Conservation (phyloP, 2,888 invertebrate genomes). For the Drosophila incognita region DNA sequence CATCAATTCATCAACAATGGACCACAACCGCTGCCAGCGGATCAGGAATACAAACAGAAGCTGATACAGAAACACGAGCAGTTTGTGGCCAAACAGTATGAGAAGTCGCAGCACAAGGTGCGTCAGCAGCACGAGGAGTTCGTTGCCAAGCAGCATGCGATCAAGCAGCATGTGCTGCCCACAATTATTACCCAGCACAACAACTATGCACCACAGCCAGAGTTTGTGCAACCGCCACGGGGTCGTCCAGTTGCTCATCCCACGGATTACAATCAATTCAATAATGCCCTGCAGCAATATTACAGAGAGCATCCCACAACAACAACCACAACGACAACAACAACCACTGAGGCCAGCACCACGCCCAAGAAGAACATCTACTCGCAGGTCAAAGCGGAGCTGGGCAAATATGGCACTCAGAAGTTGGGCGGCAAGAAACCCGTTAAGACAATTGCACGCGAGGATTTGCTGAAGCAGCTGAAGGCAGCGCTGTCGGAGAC, state of each 20-base stretch:
- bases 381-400: conserved; percentile 87
- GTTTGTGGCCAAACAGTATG: conserved; percentile 91
- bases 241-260: conserved; percentile 86
- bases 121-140: conserved; percentile 90
- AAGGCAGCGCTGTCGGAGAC: conserved; percentile 90
- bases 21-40: conserved; percentile 79
- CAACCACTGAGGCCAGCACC: conserved; percentile 86
- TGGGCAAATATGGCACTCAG: conserved; percentile 74
- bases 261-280: conserved; percentile 88
- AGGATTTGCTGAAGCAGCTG: conserved; percentile 90
- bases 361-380: conserved; percentile 87
- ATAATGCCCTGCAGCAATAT: conserved; percentile 88
- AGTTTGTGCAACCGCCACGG: conserved; percentile 81
- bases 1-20: conserved; percentile 61
- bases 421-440: conserved; percentile 78
- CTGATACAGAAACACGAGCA: conserved; percentile 91
- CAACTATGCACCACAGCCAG: conserved; percentile 62
- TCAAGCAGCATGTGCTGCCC: conserved; percentile 85
- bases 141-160: conserved; percentile 89
- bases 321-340: conserved; percentile 88
- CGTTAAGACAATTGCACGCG: conserved; percentile 88
- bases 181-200: conserved; percentile 82
- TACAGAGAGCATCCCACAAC: conserved; percentile 90
- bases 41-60: conserved; percentile 90
- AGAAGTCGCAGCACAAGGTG: conserved; percentile 91